Conservation (phyloP, 2,888 invertebrate genomes). For the Mimachlamys varia region DNA sequence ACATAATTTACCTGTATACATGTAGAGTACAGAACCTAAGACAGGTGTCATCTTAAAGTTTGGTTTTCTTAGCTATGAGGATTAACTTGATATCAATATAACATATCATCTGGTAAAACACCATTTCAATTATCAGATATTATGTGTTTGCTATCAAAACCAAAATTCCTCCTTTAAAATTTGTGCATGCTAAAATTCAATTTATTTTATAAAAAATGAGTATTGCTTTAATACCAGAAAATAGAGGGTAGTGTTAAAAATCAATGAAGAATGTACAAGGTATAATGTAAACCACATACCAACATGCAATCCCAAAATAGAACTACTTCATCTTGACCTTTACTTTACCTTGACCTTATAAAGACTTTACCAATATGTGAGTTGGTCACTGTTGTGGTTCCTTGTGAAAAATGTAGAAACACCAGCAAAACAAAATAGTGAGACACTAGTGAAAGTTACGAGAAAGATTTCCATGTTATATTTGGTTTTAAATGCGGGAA, state of each 20-base stretch:
- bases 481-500: neutral
- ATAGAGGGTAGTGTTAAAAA: neutral
- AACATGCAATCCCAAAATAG: slow-evolving; percentile 2
- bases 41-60: too few species aligned
- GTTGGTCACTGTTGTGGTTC: neutral
- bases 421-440: neutral
- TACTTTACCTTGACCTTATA: neutral
- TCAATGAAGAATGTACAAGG: neutral
- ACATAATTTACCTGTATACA: too few species aligned
- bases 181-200: neutral
- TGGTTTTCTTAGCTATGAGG: too few species aligned
- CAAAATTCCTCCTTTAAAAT: neutral
- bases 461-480: neutral
- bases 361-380: neutral
- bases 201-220: neutral
- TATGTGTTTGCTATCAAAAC: neutral
- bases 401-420: slow-evolving; percentile 1
- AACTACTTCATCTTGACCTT: neutral
- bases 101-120: neutral
- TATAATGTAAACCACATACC: neutral
- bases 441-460: neutral
- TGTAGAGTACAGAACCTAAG: too few species aligned
- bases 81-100: too few species aligned
- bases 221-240: too few species aligned
- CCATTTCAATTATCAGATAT: neutral